Conservation (phyloP, 2,113 vertebrate species). For the Halcyon senegalensis region DNA sequence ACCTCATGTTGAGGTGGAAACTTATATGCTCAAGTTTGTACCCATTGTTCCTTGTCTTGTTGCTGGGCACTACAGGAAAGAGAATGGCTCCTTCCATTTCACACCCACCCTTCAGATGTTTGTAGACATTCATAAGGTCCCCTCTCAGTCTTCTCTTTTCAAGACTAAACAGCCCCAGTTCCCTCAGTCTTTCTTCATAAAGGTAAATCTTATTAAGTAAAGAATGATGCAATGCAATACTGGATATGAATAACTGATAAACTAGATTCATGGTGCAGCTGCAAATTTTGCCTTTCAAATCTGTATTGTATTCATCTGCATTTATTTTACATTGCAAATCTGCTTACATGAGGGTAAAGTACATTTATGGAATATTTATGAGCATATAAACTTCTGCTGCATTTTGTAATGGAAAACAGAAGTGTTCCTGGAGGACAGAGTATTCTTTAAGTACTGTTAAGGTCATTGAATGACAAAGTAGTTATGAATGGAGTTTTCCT, state of each 20-base stretch:
- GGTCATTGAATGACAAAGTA: background rate
- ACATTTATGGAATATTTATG: conserved; percentile 21
- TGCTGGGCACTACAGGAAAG: too few relatives aligned
- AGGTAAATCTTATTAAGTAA: conserved; percentile 2
- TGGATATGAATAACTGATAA: background rate
- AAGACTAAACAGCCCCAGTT: too few relatives aligned
- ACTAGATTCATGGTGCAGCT: background rate
- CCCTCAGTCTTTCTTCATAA: background rate
- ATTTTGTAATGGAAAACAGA: background rate
- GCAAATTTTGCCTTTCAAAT: conserved; percentile 26
- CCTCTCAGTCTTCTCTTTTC: too few relatives aligned
- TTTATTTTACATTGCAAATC: background rate
- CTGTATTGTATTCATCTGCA: background rate
- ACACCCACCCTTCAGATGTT: too few relatives aligned
- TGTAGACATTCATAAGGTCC: too few relatives aligned
- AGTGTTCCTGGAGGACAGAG: background rate
- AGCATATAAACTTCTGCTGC: background rate
- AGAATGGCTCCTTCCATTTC: too few relatives aligned
- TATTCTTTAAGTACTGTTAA: background rate
- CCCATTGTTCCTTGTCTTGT: too few relatives aligned
- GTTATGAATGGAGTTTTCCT: background rate
- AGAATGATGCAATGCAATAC: background rate
- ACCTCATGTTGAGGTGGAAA: too few relatives aligned
- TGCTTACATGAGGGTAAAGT: conserved; percentile 1
- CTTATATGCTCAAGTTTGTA: too few relatives aligned